Conservation (phyloP, 35 echinoderm and acorn worm species). For the Ophiothrix spiculata region DNA sequence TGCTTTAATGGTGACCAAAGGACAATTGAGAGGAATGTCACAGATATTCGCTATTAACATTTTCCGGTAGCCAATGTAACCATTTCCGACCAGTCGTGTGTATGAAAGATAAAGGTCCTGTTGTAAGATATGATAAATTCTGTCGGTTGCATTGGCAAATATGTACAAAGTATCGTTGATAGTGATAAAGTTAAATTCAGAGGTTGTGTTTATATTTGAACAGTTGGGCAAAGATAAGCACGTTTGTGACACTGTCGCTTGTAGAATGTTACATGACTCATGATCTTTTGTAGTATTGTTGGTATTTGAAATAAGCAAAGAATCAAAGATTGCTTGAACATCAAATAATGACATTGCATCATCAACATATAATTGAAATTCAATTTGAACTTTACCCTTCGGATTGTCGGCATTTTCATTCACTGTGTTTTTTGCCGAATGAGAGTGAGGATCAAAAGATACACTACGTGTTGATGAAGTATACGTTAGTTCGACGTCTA, state of each 20-base stretch:
- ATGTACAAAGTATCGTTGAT: not conserved
- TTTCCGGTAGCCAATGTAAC: not conserved
- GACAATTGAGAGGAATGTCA: not conserved
- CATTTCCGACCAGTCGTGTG: not conserved
- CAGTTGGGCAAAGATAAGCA: not conserved
- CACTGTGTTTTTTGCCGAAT: too few relatives aligned
- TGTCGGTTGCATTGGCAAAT: not conserved
- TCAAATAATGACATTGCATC: not conserved
- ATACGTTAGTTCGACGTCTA: too few relatives aligned
- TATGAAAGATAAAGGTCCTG: not conserved
- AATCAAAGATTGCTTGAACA: not conserved
- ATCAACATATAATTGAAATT: not conserved
- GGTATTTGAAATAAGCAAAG: not conserved
- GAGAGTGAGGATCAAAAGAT: too few relatives aligned
- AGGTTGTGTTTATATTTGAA: not conserved
- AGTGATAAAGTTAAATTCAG: not conserved
- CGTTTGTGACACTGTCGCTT: not conserved
- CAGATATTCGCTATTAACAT: not conserved
- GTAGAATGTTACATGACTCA: not conserved
- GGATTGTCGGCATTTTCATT: too few relatives aligned
- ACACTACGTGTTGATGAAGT: too few relatives aligned
- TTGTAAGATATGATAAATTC: not conserved
- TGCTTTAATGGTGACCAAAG: not conserved
- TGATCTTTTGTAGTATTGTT: not conserved
- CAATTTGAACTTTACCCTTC: too few relatives aligned